Base-by-base conservation (phyloP, 2,888 invertebrate species). In the Ormyrus thymus region DNA sequence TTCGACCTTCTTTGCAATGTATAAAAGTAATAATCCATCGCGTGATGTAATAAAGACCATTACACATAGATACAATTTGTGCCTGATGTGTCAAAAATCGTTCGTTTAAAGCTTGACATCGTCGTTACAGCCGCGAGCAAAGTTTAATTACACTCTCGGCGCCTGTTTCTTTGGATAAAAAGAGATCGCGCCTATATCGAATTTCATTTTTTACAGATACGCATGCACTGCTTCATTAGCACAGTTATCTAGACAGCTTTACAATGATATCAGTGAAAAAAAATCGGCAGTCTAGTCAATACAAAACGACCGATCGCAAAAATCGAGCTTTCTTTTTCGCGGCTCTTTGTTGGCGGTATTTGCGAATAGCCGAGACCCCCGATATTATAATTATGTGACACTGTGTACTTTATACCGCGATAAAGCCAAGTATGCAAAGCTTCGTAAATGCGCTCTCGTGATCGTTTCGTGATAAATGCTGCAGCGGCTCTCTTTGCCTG, bases 361-460 rank as follows among this genome's bases (percentile, higher is more conserved):
- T 43, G 45, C 15, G 11, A 9, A 4, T 59, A 48, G 6, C 6
- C 6, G 6, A 13, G 15, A 29, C 11, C 29, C 11, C 9, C 8
- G 50, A 55, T 69, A n/a, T 13, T 53, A 53, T 15, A 53, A 61
- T 66, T 58, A 55, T 55, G 68, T 48, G 76, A 48, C 55, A 61
- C 50, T n/a, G 6, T 4, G 64, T 51, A 76, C 76, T 76, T 76
- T 76, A 51, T 58, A 65, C 70, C 65, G n/a, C 55, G 56, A 64
- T 55, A 64, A 43, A 62, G n/a, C n/a, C 7, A 11, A 7, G 48
- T 45, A 29, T 4, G 43, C 29, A 13, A 59, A 11, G 1, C 29
- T 51, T 50, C 65, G 64, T 66, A 68, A 68, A 53, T 45, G 53
- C 48, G 10, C 65, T 65, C 45, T 55, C 77, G 77, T 66, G 71